A percentile compares a stretch with the other conserved stretches of the same genome.
phyloP scores from a whole-genome alignment of 2,113 vertebrate genomes.

The Eulemur macaco region DNA sequence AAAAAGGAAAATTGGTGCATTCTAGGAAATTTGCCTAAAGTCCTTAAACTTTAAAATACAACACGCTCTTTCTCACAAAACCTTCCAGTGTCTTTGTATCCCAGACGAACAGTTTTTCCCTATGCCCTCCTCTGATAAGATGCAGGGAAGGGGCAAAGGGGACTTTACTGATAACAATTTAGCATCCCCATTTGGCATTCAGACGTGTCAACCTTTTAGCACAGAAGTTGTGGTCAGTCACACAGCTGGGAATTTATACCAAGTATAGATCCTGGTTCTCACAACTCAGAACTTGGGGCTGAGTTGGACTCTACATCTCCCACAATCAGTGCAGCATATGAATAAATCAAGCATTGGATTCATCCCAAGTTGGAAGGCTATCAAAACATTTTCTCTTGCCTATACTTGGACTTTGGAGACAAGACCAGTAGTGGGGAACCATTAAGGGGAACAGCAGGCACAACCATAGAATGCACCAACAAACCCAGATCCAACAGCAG shows the following conservation, averaged over 20 bases:
- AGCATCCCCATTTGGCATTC: background rate
- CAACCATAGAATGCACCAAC: background rate
- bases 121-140: background rate
- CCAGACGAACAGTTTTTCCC: background rate
- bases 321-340: background rate
- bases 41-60: constrained; percentile 9
- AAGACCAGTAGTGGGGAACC: background rate
- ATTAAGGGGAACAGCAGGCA: background rate
- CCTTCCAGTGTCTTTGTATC: background rate
- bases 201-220: background rate
- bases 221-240: background rate
- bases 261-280: background rate
- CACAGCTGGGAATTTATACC: background rate
- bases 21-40: background rate
- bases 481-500: background rate
- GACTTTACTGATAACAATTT: background rate
- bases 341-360: background rate
- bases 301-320: background rate
- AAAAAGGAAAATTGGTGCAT: background rate
- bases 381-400: background rate
- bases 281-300: background rate
- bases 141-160: background rate
- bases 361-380: background rate
- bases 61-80: background rate
- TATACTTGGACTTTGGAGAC: background rate